Base-by-base conservation (phyloP, 2,888 invertebrate species). In the Acanthopleura granulata region DNA sequence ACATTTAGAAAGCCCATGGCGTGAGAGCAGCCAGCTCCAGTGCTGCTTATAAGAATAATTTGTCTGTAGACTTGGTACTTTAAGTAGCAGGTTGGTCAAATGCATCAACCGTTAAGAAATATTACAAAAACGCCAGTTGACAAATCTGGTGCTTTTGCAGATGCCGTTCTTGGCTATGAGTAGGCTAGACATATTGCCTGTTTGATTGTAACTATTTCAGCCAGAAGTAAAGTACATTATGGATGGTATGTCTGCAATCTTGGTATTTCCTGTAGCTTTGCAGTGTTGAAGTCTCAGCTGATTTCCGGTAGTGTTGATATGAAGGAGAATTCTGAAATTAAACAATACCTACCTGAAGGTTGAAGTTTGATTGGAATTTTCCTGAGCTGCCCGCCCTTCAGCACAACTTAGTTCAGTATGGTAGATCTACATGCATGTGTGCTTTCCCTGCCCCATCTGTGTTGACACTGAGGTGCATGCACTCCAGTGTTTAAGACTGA, bases 81-180 rank as follows among this genome's bases (percentile, higher is more conserved):
- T 66, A 57, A 18, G 49, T 62, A 62, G 77, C 77, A 16, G 77
- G 72, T 49, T 77, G 74, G 77, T 15, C 72, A n/a, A 66, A 30
- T 49, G 70, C n/a, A 15, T 62, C 62, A 15, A 62, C 62, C n/a
- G 14, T 62, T 22, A 15, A 22, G 25, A 62, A 62, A 62, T 62
- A 62, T 62, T 62, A 62, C 62, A 62, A 22, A 14, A 62, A 62
- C n/a, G 25, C 62, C 62, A 22, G 25, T 62, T 12, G 62, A 62
- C 22, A 62, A 62, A 22, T 62, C 62, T 62, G 62, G 62, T 12
- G 62, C 62, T 62, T 62, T 62, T 62, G 62, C n/a, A 18, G 62
- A 62, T n/a, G 62, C 62, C 14, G 62, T 62, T 15, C 25, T n/a
- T 18, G 22, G 22, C 62, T 62, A 22, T n/a, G n/a, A n/a, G n/a